Evolutionary conservation across 2,113 vertebrate species (phyloP).

Genomic region (Lophotis ruficrista): DNA sequence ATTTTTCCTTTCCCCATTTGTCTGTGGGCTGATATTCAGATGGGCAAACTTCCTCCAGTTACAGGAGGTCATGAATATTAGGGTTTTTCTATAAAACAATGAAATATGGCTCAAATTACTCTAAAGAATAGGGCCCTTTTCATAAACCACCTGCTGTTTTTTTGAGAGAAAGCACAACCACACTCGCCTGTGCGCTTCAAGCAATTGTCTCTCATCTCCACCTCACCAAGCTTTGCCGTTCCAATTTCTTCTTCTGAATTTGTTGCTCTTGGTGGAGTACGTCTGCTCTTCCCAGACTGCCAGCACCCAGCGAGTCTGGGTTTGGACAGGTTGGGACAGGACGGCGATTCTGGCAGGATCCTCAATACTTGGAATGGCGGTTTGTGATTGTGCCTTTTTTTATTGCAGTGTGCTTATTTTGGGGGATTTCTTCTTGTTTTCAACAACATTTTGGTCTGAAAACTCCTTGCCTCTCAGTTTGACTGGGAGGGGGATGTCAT

Average conservation of each 20-base stretch:
- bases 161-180: conserved; percentile 47
- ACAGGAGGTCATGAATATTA: conserved; percentile 63
- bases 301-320: conserved; percentile 3
- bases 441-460: conserved; percentile 19
- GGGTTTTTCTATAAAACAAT: conserved; percentile 57
- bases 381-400: conserved; percentile 37
- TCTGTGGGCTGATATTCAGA: conserved; percentile 53
- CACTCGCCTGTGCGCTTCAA: conserved; percentile 6
- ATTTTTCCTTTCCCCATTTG: conserved; percentile 39
- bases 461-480: background rate
- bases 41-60: conserved; percentile 43
- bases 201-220: conserved; percentile 54
- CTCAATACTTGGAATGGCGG: background rate
- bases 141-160: conserved; percentile 59
- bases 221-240: background rate
- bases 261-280: conserved; percentile 11
- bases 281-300: conserved; percentile 7
- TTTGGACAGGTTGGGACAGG: conserved; percentile 47
- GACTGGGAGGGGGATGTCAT: background rate
- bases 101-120: conserved; percentile 67
- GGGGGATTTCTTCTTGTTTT: conserved; percentile 46
- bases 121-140: conserved; percentile 58
- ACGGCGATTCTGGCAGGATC: conserved; percentile 22
- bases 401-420: conserved; percentile 19
- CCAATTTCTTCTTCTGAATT: conserved; percentile 1